phyloP scores from a whole-genome alignment of 2,113 vertebrate genomes.

The Rhinogobius similis region DNA sequence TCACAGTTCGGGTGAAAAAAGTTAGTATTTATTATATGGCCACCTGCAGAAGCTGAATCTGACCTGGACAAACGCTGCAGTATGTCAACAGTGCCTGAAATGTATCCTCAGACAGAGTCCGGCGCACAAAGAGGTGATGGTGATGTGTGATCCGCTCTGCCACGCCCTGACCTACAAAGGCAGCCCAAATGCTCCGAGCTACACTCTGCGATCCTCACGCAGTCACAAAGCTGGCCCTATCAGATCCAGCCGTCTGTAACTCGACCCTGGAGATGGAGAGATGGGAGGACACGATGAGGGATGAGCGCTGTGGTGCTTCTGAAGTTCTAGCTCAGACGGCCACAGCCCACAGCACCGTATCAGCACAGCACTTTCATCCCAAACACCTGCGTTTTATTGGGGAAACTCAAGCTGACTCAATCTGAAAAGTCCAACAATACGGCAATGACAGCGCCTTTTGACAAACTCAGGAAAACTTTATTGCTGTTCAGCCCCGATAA shows the following conservation, averaged over 20 bases:
- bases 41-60: slow-evolving; percentile 46
- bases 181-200: slow-evolving; percentile 61
- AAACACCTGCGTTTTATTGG: slow-evolving; percentile 15
- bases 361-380: slow-evolving; percentile 13
- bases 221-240: slow-evolving; percentile 54
- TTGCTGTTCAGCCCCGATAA: not conserved
- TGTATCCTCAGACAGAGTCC: slow-evolving; percentile 46
- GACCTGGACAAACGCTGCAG: slow-evolving; percentile 43
- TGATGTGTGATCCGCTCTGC: slow-evolving; percentile 58
- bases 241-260: slow-evolving; percentile 69
- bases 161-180: slow-evolving; percentile 73
- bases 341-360: slow-evolving; percentile 40
- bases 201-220: slow-evolving; percentile 22
- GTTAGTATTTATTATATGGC: slow-evolving; percentile 14
- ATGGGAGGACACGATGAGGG: slow-evolving; percentile 66
- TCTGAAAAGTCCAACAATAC: not conserved
- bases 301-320: slow-evolving; percentile 56
- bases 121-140: slow-evolving; percentile 64
- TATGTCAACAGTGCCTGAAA: slow-evolving; percentile 56
- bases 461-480: not conserved
- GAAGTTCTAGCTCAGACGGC: slow-evolving; percentile 49
- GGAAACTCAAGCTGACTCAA: not conserved
- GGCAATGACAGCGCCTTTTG: not conserved
- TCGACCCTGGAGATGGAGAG: slow-evolving; percentile 57
- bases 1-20: not conserved